phyloP scores from a whole-genome alignment of 2,888 invertebrate genomes.

The Orthosia gracilis region DNA sequence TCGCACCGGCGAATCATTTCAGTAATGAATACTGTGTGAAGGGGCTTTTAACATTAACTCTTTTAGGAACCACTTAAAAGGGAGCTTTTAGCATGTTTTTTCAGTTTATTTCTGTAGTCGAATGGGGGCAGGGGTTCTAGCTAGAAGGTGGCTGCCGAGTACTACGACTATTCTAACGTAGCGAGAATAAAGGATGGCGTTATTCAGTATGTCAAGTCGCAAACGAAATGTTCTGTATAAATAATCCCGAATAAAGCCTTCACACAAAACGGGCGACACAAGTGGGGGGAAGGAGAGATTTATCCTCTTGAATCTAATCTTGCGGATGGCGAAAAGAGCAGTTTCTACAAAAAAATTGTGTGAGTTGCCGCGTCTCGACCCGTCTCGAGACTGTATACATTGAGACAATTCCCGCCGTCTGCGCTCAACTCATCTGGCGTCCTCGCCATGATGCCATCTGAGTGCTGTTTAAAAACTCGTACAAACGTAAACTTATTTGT shows the following conservation, averaged over 20 bases:
- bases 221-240: conserved; percentile 86
- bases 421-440: conserved; percentile 77
- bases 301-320: conserved; percentile 90
- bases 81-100: conserved; percentile 63
- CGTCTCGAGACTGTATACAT: conserved; percentile 73
- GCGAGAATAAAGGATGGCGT: conserved; percentile 80
- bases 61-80: conserved; percentile 62
- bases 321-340: conserved; percentile 88
- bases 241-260: conserved; percentile 88
- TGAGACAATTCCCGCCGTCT: conserved; percentile 79
- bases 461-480: conserved; percentile 67
- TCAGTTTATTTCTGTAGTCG: conserved; percentile 51
- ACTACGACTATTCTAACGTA: conserved; percentile 65
- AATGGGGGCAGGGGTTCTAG: conserved; percentile 60
- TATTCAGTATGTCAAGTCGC: conserved; percentile 82
- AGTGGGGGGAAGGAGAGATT: conserved; percentile 86
- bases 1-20: conserved; percentile 58
- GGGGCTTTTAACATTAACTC: conserved; percentile 67
- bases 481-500: conserved; percentile 45
- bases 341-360: conserved; percentile 84
- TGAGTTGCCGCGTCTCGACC: conserved; percentile 77
- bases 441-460: conserved; percentile 72
- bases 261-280: conserved; percentile 85
- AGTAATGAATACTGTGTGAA: conserved; percentile 66
- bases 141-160: conserved; percentile 69